Conservation (phyloP, 2,888 invertebrate genomes). For the Tipula confusa region DNA sequence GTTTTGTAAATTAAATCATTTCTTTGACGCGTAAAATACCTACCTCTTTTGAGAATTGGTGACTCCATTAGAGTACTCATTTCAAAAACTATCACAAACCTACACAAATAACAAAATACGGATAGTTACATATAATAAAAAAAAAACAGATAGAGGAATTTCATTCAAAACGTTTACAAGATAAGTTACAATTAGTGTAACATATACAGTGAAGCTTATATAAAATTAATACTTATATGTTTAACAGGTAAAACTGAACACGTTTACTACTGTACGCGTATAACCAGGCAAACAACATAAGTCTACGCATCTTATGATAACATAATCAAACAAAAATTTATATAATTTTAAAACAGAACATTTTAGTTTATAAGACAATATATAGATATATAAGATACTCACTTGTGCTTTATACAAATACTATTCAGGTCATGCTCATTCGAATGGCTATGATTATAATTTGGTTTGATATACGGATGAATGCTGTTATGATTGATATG, state of each 20-base stretch:
- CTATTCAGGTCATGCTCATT: conserved; percentile 42
- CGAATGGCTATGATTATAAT: conserved; percentile 36
- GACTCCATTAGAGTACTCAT: not conserved
- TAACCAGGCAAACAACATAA: too few species aligned
- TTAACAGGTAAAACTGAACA: not conserved
- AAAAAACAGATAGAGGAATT: not conserved
- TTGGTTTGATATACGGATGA: conserved; percentile 44
- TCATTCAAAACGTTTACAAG: not conserved
- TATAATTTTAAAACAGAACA: conserved; percentile 14
- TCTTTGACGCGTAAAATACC: too few species aligned
- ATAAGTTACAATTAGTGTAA: not conserved
- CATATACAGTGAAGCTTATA: not conserved
- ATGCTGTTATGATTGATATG: conserved; percentile 42
- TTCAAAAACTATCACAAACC: not conserved
- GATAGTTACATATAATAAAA: not conserved
- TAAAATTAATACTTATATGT: not conserved
- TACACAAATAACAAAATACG: not conserved
- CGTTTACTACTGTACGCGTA: not conserved
- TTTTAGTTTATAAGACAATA: too few species aligned
- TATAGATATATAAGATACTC: not conserved
- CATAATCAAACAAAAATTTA: not conserved
- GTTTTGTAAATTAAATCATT: too few species aligned
- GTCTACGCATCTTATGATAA: not conserved
- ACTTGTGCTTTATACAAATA: conserved; percentile 29
- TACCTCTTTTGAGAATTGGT: not conserved